phyloP scores from a whole-genome alignment of 2,797 vertebrate species.

The Cygnus olor region DNA sequence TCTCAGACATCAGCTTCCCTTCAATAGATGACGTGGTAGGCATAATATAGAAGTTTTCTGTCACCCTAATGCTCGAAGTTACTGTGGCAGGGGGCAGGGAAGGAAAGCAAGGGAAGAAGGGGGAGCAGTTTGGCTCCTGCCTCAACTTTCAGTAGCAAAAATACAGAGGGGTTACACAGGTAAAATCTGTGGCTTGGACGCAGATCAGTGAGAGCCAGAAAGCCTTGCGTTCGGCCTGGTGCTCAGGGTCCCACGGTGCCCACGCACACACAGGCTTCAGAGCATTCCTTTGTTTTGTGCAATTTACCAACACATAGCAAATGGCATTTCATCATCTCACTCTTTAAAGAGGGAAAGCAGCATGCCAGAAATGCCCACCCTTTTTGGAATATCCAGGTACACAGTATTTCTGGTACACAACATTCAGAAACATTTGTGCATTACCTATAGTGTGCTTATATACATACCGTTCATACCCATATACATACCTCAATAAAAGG shows the following conservation, averaged over 20 bases:
- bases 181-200: neutral
- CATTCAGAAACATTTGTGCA: fast-evolving
- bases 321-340: neutral
- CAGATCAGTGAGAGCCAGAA: no score
- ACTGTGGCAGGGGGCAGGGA: fast-evolving
- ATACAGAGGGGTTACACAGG: neutral
- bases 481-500: neutral
- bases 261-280: no score
- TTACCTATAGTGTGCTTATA: fast-evolving
- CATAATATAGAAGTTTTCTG: neutral
- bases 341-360: neutral
- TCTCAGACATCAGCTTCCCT: neutral
- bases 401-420: neutral
- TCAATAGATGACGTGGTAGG: neutral
- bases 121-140: neutral
- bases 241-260: neutral
- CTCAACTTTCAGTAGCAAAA: neutral
- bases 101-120: neutral
- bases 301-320: no score
- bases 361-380: neutral
- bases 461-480: no score
- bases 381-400: neutral
- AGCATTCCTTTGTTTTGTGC: neutral
- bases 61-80: fast-evolving
- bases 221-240: neutral